Base-by-base conservation (phyloP, 2,888 invertebrate genomes). In the Arenicola marina region DNA sequence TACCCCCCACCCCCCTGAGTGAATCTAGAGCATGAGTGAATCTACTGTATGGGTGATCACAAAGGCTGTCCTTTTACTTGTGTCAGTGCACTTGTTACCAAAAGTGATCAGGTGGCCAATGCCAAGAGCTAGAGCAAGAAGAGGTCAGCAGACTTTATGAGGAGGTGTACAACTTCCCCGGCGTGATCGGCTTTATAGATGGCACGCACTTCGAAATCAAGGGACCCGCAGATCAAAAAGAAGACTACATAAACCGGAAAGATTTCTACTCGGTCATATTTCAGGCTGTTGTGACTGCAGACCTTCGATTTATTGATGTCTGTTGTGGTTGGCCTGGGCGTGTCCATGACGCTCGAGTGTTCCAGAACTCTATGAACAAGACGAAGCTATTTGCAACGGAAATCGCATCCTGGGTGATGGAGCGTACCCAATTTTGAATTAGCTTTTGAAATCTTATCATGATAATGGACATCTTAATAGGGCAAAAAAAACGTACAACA, bases 371-470 rank as follows among this genome's bases (percentile, higher is more conserved):
- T 32, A 51, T n/a, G 56, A 55, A 3, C 38, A 24, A 24, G 32
- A 57, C 7, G 55, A 56, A 38, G 15, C 2, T n/a, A 18, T 44
- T 15, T 62, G 53, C 29, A 21, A 21, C 11, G 53, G 21, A 28
- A 11, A 45, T 33, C 65, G 62, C 43, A 15, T 67, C 3, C 33
- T 66, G 33, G 62, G 59, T 26, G 65, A 66, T 48, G 26, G 31
- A 15, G 62, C 67, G 15, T 67, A 58, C 44, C 61, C 65, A 24
- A 38, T 54, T 18, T 18, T 31, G 15, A 21, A 43, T 21, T 59
- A 45, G 26, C 31, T 66, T 24, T 48, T 67, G 29, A 43, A 54
- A n/a, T 65, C 67, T n/a, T 67, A 55, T 46, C 31, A 33, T 28
- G 67, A 67, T 55, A 59, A 62, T 34, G 62, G 44, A 11, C 21